Base-by-base conservation (phyloP, 2,888 invertebrate species). In the Matsumyia berberina region DNA sequence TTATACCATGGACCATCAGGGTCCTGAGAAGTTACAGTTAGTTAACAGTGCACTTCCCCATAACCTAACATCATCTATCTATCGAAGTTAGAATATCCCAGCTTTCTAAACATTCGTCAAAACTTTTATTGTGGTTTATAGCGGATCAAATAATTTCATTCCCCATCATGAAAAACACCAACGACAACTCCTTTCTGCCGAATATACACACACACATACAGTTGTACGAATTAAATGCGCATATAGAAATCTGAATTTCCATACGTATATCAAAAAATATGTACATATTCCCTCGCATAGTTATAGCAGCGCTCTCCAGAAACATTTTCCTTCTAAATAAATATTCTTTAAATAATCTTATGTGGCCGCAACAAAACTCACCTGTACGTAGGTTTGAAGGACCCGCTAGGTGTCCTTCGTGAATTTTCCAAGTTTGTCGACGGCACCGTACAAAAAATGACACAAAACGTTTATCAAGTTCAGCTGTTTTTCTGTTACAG, bases 401-500 rank as follows among this genome's bases (percentile, higher is more conserved):
- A 24, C 24, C 7, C 7, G 39, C n/a, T 57, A 39, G 17, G 19
- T 39, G 57, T 39, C 57, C 37, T 37, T 53, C 33, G 2, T 1
- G 4, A 5, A 7, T 49, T 35, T 64, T 35, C 24, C 4, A 24
- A 3, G 24, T 24, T 44, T 33, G 9, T 12, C 15, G 44, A 9
- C n/a, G 31, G 9, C 29, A 9, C 58, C 17, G 2, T 33, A 46
- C 62, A 46, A 33, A 3, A 35, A 7, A 62, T 17, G 37, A 39
- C 39, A 55, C 9, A 9, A 55, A 31, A 55, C 2, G 33, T 19
- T n/a, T 24, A 24, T 35, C 33, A 35, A 46, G 62, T 66, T 51
- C 51, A 51, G 37, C 51, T 66, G 51, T 37, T 35, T 49, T 35
- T 51, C 51, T 62, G 17, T 15, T 62, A 62, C 58, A 64, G 49